phyloP scores from a whole-genome alignment of 1,140 invertebrate genomes.

The Fopius arisanus region DNA sequence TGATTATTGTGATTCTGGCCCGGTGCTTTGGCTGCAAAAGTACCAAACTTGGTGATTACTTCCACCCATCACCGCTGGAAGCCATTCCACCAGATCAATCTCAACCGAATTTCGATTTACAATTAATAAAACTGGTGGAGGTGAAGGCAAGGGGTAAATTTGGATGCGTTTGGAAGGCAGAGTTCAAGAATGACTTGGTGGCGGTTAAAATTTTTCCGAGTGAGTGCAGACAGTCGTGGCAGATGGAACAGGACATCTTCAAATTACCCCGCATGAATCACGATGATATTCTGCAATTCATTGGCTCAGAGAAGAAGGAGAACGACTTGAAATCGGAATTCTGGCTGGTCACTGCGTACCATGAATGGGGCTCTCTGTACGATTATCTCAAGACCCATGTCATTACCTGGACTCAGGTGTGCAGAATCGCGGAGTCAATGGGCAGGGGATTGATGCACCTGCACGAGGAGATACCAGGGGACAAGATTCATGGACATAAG shows the following conservation, averaged over 20 bases:
- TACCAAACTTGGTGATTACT: constrained; percentile 31
- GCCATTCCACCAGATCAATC: constrained; percentile 66
- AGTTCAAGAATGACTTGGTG: constrained; percentile 74
- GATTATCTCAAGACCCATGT: constrained; percentile 94
- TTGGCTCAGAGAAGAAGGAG: constrained; percentile 88
- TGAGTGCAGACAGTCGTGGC: constrained; percentile 75
- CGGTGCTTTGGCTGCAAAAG: not conserved
- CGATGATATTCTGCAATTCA: constrained; percentile 88
- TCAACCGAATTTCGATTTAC: constrained; percentile 69
- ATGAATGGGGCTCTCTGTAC: constrained; percentile 91
- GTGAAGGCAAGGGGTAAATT: constrained; percentile 93
- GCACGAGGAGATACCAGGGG: constrained; percentile 86
- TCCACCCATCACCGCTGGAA: constrained; percentile 69
- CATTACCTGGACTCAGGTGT: constrained; percentile 85
- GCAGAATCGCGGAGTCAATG: constrained; percentile 90
- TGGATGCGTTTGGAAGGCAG: constrained; percentile 94
- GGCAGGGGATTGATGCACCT: constrained; percentile 87
- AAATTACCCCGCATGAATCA: constrained; percentile 91
- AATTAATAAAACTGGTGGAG: constrained; percentile 82
- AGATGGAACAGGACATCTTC: constrained; percentile 92
- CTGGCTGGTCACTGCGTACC: constrained; percentile 95
- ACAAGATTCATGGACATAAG: constrained; percentile 78
- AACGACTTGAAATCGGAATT: constrained; percentile 87
- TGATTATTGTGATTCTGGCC: not conserved
- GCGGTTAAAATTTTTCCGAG: constrained; percentile 81